Conservation (phyloP, 2,797 vertebrate genomes). For the Sebastes paucispinis region DNA sequence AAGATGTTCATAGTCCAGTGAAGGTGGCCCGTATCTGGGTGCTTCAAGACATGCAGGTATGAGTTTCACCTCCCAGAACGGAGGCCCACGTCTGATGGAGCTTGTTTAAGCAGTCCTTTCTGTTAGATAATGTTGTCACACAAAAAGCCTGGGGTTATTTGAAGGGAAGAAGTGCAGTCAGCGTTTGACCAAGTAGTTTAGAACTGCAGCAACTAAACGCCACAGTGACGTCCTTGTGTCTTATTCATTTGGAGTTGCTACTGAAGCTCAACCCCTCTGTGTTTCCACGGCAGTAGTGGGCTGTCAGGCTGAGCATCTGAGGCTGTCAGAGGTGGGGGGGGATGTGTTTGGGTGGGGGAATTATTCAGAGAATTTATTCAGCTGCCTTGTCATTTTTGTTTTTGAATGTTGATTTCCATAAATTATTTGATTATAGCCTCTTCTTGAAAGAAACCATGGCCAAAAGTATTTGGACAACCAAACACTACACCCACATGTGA, state of each 20-base stretch:
- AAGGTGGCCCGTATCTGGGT: background rate
- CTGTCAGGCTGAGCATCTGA: background rate
- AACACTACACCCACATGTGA: background rate
- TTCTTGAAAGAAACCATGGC: background rate
- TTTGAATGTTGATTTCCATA: background rate
- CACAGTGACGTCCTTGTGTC: background rate
- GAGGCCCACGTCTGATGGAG: background rate
- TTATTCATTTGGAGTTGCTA: background rate
- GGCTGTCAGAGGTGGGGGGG: background rate
- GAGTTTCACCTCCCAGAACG: conserved; percentile 10
- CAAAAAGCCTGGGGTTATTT: background rate
- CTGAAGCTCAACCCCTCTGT: background rate
- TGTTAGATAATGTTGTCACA: background rate
- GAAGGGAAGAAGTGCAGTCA: background rate
- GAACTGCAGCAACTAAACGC: background rate
- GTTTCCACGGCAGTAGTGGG: conserved; percentile 8
- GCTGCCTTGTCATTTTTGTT: background rate
- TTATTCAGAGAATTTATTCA: background rate
- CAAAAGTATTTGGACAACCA: background rate
- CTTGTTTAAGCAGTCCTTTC: conserved; percentile 10
- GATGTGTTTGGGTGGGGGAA: background rate
- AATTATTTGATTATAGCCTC: background rate
- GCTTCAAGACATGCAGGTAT: background rate
- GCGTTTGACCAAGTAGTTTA: background rate
- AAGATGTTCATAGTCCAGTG: background rate